Conservation (phyloP, 1,140 invertebrate genomes). For the Drosophila simulans region DNA sequence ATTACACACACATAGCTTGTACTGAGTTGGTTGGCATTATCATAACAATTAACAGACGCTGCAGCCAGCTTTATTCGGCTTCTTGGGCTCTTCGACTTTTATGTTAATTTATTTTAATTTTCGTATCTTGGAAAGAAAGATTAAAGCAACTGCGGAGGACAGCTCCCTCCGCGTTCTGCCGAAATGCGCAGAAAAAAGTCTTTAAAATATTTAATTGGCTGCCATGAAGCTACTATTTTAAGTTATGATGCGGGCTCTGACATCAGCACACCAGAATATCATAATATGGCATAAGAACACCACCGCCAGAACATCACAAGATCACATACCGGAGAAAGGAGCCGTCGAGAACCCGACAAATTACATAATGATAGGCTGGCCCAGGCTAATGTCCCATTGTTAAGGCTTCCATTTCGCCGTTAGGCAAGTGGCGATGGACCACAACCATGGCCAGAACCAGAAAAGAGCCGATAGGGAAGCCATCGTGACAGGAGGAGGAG, state of each 20-base stretch:
- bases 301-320: not conserved
- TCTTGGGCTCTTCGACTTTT: constrained; percentile 58
- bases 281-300: constrained; percentile 2
- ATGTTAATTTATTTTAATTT: constrained; percentile 80
- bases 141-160: constrained; percentile 61
- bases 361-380: constrained; percentile 72
- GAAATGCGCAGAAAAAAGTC: constrained; percentile 44
- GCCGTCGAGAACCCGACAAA: constrained; percentile 54
- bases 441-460: not conserved
- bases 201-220: constrained; percentile 76
- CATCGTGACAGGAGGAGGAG: constrained; percentile 4
- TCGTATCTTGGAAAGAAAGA: constrained; percentile 42
- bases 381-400: constrained; percentile 41
- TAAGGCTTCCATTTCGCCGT: constrained; percentile 32
- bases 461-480: not conserved
- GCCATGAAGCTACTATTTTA: constrained; percentile 71
- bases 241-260: constrained; percentile 75
- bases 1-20: too few relatives aligned
- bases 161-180: constrained; percentile 19
- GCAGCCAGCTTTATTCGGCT: constrained; percentile 63
- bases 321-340: constrained; percentile 33
- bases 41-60: constrained; percentile 71
- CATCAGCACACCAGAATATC: constrained; percentile 54
- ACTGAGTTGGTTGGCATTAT: constrained; percentile 48
- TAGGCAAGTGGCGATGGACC: constrained; percentile 12